A percentile compares a stretch with the other conserved stretches of the same genome.
Evolutionary conservation across 2,113 vertebrate species (phyloP).

Genomic region (Ptychochromis oligacanthus): DNA sequence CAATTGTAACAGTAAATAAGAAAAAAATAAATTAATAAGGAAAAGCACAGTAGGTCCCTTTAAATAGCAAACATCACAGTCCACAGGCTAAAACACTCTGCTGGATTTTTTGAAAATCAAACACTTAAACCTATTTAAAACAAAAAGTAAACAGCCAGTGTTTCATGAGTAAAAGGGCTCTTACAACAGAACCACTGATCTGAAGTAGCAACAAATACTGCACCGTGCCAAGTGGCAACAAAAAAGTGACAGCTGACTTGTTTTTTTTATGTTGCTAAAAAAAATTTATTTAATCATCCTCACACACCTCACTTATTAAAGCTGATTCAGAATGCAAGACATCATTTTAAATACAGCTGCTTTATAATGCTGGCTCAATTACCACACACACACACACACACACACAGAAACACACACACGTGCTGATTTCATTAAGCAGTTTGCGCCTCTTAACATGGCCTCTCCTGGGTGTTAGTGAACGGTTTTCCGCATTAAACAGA

Average conservation of each 20-base stretch:
- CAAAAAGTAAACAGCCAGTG: background rate
- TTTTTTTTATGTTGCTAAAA: conserved; percentile 5
- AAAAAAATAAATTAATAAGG: background rate
- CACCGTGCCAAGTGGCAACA: background rate
- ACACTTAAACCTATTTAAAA: background rate
- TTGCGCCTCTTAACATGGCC: conserved; percentile 61
- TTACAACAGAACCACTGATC: background rate
- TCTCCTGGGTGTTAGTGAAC: conserved; percentile 68
- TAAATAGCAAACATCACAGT: background rate
- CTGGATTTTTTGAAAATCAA: background rate
- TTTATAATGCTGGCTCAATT: conserved; percentile 29
- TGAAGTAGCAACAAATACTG: background rate
- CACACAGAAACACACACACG: conserved; percentile 20
- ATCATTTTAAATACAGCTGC: conserved; percentile 56
- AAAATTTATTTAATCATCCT: conserved; percentile 16
- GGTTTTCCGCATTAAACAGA: conserved; percentile 68
- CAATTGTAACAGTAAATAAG: background rate
- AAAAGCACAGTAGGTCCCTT: background rate
- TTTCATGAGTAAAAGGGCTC: background rate
- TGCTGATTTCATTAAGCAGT: conserved; percentile 64
- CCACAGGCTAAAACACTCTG: background rate
- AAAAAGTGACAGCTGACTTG: conserved; percentile 21
- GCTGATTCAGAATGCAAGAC: conserved; percentile 36
- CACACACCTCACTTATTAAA: conserved; percentile 27
- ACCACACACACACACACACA: conserved; percentile 19